Conservation (phyloP, 2,113 vertebrate species). For the Bothrops jararaca region DNA sequence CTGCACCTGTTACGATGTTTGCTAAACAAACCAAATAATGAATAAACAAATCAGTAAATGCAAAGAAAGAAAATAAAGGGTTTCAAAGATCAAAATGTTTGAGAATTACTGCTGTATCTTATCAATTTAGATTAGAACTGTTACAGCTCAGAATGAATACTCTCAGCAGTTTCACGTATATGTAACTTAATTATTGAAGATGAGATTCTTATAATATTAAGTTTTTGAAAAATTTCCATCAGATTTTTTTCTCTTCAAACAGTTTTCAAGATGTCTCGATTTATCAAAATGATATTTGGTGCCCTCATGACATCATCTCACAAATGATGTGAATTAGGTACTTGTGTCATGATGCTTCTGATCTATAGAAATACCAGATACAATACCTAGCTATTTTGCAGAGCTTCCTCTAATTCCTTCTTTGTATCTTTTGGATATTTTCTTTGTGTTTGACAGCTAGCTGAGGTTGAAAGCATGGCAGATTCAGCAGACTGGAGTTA, state of each 20-base stretch:
- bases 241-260: not conserved
- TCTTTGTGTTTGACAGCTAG: not conserved
- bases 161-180: not conserved
- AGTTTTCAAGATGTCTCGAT: not conserved
- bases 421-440: not conserved
- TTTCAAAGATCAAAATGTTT: not conserved
- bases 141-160: not conserved
- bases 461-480: not conserved
- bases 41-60: not conserved
- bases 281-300: not conserved
- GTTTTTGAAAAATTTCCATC: not conserved
- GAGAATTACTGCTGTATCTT: not conserved
- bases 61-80: not conserved
- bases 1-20: not conserved
- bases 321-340: not conserved
- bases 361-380: not conserved
- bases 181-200: not conserved
- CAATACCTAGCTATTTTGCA: not conserved
- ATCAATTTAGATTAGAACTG: not conserved
- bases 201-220: not conserved
- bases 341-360: not conserved
- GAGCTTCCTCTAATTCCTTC: not conserved
- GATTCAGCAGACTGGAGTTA: not conserved
- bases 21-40: not conserved
- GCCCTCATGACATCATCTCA: not conserved